phyloP scores from a whole-genome alignment of 2,888 invertebrate species.

The Hoplodrina ambigua region DNA sequence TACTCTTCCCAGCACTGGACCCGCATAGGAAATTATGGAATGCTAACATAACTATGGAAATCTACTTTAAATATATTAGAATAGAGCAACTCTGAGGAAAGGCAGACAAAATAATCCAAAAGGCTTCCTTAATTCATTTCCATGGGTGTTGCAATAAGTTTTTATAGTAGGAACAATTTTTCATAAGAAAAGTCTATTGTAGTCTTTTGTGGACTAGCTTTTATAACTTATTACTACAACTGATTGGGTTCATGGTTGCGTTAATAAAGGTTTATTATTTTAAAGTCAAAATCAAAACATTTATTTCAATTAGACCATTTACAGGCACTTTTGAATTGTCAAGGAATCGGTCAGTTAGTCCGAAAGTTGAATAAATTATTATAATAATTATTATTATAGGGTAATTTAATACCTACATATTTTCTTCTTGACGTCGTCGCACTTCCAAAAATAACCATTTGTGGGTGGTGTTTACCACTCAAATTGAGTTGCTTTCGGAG shows the following conservation, averaged over 20 bases:
- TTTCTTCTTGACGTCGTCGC: not conserved
- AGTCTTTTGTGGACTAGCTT: not conserved
- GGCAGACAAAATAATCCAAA: constrained; percentile 15
- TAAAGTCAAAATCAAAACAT: too few relatives aligned
- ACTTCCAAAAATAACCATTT: not conserved
- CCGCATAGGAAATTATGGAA: constrained; percentile 31
- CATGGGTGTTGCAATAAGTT: constrained; percentile 8
- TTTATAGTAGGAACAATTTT: constrained; percentile 9
- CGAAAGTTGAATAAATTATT: too few relatives aligned
- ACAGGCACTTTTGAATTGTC: too few relatives aligned
- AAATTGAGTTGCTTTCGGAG: constrained; percentile 15
- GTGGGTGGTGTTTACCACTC: not conserved
- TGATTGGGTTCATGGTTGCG: too few relatives aligned
- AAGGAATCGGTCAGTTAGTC: too few relatives aligned
- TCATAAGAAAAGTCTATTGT: not conserved
- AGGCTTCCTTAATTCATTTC: constrained; percentile 12
- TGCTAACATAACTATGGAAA: constrained; percentile 42
- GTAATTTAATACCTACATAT: too few relatives aligned
- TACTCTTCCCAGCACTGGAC: constrained; percentile 24
- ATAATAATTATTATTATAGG: too few relatives aligned
- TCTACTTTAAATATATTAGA: constrained; percentile 30
- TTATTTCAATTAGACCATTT: too few relatives aligned
- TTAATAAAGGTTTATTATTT: too few relatives aligned
- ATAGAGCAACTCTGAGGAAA: constrained; percentile 8
- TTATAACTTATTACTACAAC: not conserved